phyloP scores from a whole-genome alignment of 2,888 invertebrate species.

The Subacronicta megacephala region DNA sequence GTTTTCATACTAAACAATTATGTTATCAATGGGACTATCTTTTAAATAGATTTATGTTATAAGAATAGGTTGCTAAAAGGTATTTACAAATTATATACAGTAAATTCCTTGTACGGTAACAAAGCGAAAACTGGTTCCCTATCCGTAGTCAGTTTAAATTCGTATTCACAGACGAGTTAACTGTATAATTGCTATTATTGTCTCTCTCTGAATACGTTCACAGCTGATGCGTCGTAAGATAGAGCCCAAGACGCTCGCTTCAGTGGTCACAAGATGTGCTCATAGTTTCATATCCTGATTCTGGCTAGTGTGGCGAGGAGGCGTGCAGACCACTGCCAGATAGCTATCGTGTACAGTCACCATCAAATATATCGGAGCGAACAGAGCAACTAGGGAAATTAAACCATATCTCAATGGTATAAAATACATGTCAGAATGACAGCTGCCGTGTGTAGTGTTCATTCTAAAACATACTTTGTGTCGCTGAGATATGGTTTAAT shows the following conservation, averaged over 20 bases:
- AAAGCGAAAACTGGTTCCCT: constrained; percentile 30
- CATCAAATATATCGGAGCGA: too few relatives aligned
- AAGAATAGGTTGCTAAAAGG: constrained; percentile 4
- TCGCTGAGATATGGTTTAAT: too few relatives aligned
- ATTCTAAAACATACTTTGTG: too few relatives aligned
- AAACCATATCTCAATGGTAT: too few relatives aligned
- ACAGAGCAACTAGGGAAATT: too few relatives aligned
- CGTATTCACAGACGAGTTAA: constrained; percentile 47
- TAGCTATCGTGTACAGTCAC: constrained; percentile 57
- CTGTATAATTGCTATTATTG: constrained; percentile 51
- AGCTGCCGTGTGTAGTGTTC: too few relatives aligned
- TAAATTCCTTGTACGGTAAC: constrained; percentile 12
- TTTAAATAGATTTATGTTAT: background rate
- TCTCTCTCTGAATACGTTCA: constrained; percentile 33
- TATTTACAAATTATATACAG: background rate
- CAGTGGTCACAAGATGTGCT: constrained; percentile 54
- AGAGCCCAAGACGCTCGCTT: constrained; percentile 43
- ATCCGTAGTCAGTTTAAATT: constrained; percentile 21
- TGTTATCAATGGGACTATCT: background rate
- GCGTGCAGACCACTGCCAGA: constrained; percentile 29
- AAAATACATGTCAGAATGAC: too few relatives aligned
- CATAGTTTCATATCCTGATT: constrained; percentile 57
- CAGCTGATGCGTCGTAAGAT: constrained; percentile 38
- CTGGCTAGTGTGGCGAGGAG: constrained; percentile 50
- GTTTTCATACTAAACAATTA: background rate